phyloP scores from a whole-genome alignment of 2,888 invertebrate genomes.

The Patella caerulea region DNA sequence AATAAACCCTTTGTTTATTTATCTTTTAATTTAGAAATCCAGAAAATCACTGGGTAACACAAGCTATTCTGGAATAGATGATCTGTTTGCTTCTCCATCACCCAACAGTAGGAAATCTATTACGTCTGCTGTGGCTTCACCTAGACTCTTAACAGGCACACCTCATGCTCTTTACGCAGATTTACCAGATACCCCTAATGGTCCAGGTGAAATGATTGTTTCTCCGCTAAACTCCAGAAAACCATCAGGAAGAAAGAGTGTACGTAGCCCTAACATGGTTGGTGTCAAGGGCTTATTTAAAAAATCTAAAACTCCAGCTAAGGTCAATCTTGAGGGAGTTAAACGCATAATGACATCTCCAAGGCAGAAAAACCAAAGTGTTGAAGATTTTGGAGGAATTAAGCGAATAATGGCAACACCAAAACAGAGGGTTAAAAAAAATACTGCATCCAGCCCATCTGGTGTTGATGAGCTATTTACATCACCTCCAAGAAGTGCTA shows the following conservation, averaged over 20 bases:
- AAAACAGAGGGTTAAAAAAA: slow-evolving; percentile 26
- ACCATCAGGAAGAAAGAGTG: slow-evolving; percentile 18
- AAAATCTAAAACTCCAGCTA: slow-evolving; percentile 24
- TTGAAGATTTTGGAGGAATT: neutral
- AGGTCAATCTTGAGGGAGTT: slow-evolving; percentile 23
- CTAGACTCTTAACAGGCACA: slow-evolving; percentile 28
- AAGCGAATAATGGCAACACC: slow-evolving; percentile 38
- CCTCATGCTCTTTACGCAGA: slow-evolving; percentile 60
- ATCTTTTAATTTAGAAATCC: neutral
- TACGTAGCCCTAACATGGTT: slow-evolving; percentile 45
- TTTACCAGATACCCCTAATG: slow-evolving; percentile 67
- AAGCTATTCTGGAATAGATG: slow-evolving; percentile 45
- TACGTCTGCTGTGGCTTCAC: slow-evolving; percentile 20
- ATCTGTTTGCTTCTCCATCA: slow-evolving; percentile 46
- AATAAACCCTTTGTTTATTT: neutral
- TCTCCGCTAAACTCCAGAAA: slow-evolving; percentile 60
- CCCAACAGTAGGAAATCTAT: slow-evolving; percentile 35
- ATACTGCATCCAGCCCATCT: slow-evolving; percentile 35
- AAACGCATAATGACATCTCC: slow-evolving; percentile 34
- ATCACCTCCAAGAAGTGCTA: slow-evolving; percentile 15
- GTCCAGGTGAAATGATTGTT: slow-evolving; percentile 69
- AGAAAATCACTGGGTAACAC: slow-evolving; percentile 36
- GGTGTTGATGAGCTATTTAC: slow-evolving; percentile 42
- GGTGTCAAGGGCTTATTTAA: slow-evolving; percentile 52
- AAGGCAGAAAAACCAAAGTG: neutral